phyloP scores from a whole-genome alignment of 2,888 invertebrate genomes.

The Lumbricus terrestris region DNA sequence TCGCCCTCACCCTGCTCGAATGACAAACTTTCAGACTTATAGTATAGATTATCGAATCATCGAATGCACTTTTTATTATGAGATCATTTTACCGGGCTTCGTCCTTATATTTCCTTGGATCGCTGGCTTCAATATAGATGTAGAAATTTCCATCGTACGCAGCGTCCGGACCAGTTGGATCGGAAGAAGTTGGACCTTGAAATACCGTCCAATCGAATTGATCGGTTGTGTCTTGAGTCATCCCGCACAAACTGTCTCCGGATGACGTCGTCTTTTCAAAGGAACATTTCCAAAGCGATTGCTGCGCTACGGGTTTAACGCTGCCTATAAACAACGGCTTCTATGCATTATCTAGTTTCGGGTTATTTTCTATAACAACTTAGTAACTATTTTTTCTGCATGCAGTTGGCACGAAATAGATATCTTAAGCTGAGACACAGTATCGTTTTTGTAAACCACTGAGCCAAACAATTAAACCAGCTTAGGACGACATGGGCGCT shows the following conservation, averaged over 20 bases:
- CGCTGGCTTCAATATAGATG: slow-evolving; percentile 78
- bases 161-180: slow-evolving; percentile 34
- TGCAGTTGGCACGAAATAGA: no score
- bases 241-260: slow-evolving; percentile 51
- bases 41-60: no score
- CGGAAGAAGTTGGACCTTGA: slow-evolving; percentile 34
- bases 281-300: slow-evolving; percentile 44
- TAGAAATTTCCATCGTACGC: slow-evolving; percentile 60
- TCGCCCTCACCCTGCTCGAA: no score
- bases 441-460: no score
- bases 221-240: slow-evolving; percentile 50
- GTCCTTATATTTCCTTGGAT: slow-evolving; percentile 42
- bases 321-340: no score
- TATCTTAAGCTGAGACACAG: no score
- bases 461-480: no score
- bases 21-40: no score
- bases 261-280: slow-evolving; percentile 51
- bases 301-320: neutral
- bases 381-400: no score
- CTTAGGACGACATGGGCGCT: no score
- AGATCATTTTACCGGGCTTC: slow-evolving; percentile 46
- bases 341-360: no score
- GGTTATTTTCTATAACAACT: no score
- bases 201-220: slow-evolving; percentile 53
- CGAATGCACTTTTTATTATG: neutral